A percentile compares a stretch with the other conserved stretches of the same genome.
Evolutionary conservation across 2,797 vertebrate species (phyloP).

Genomic region (Apogon hyalosoma): DNA sequence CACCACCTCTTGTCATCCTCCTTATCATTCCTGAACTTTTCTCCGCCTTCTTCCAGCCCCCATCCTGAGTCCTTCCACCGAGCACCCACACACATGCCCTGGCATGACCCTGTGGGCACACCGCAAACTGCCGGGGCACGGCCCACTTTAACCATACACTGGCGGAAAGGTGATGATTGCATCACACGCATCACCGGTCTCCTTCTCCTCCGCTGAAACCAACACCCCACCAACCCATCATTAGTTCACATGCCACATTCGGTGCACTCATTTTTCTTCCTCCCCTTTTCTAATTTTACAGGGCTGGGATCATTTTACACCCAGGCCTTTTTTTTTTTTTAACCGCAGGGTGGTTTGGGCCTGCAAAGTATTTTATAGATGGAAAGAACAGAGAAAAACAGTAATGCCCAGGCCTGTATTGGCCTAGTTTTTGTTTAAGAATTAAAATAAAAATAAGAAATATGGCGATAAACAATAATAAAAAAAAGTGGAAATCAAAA

Average conservation of each 20-base stretch:
- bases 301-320: slow-evolving; percentile 74
- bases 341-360: slow-evolving; percentile 69
- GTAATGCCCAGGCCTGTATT: not conserved
- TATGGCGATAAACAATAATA: not conserved
- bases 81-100: slow-evolving; percentile 56
- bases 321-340: slow-evolving; percentile 52
- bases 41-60: slow-evolving; percentile 13
- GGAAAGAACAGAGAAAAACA: slow-evolving; percentile 37
- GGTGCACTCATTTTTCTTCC: slow-evolving; percentile 60
- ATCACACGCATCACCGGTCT: slow-evolving; percentile 48
- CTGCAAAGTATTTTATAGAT: slow-evolving; percentile 60
- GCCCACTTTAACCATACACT: slow-evolving; percentile 54
- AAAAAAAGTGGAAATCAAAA: not conserved
- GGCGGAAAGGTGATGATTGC: slow-evolving; percentile 70
- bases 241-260: slow-evolving; percentile 74
- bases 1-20: not conserved
- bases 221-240: slow-evolving; percentile 70
- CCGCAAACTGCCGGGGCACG: slow-evolving; percentile 36
- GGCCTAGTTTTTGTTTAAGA: not conserved
- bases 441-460: slow-evolving; percentile 2
- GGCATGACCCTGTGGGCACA: slow-evolving; percentile 49
- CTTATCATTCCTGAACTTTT: slow-evolving; percentile 3
- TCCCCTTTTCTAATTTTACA: slow-evolving; percentile 74
- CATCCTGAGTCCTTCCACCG: slow-evolving; percentile 18
- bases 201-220: slow-evolving; percentile 53